Evolutionary conservation across 2,113 vertebrate genomes (phyloP), one percentile per base, ranked within the genome.

Genomic region (Hyla sarda): DNA sequence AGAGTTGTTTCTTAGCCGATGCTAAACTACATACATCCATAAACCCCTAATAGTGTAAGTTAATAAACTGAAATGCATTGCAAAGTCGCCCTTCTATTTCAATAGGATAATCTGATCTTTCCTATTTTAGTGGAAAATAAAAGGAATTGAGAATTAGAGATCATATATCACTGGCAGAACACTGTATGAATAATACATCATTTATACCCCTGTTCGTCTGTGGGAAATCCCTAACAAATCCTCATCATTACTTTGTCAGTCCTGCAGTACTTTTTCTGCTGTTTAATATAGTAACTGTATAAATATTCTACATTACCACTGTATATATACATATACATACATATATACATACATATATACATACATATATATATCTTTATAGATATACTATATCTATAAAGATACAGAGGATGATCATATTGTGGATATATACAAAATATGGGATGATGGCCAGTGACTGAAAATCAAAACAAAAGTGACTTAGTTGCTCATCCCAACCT

Each of bases 41-140:
- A 19, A 47, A 65, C 34, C 34, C 37, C 23, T 60, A 60, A n/a
- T 7, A 65, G 11, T 81, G 37, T 56, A 28, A n/a, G 14, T 19
- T 81, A 81, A 62, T 81, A 25, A 45, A 45, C 37, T 56, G 54
- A 80, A 41, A 60, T 28, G 13, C 41, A 34, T 81, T 65, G n/a
- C 14, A 62, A 47, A 47, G 32, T 34, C 28, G 56, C n/a, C 56
- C 78, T 25, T 47, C 7, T 81, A 25, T 80, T 78, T 52, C 67
- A 65, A 34, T 23, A 6, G 21, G 88, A 91, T 90, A 92, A 83
- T 87, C 88, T 90, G 85, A 89, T 78, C 71, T 87, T 34, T 89
- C 88, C 69, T 93, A 91, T 92, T 91, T 87, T 91, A 92, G 88
- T 78, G 89, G 72, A 85, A 90, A 92, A 93, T 93, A 90, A 87